Conservation (phyloP, 2,888 invertebrate species). For the Crepidodera aurea region DNA sequence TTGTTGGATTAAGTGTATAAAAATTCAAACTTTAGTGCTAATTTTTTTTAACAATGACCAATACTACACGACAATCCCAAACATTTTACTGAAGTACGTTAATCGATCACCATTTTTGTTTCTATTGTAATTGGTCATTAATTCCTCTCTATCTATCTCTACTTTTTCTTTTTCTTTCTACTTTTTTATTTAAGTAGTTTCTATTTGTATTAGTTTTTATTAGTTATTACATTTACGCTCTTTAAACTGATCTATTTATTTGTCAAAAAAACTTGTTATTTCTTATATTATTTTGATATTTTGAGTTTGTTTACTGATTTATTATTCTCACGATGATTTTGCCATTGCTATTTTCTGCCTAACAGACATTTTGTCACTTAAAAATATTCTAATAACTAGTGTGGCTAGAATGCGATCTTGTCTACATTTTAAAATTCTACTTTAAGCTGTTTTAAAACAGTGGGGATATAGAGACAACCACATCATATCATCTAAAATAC, state of each 20-base stretch:
- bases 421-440: no score
- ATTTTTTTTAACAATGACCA: conserved; percentile 36
- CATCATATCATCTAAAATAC: no score
- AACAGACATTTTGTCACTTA: conserved; percentile 42
- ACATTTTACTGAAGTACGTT: conserved; percentile 51
- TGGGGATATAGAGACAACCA: no score
- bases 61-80: conserved; percentile 45
- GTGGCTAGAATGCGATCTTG: no score
- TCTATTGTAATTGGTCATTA: conserved; percentile 28
- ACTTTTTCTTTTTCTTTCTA: conserved; percentile 4
- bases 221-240: conserved; percentile 14
- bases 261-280: not conserved
- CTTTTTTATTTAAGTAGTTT: conserved; percentile 13
- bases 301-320: conserved; percentile 47
- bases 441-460: no score
- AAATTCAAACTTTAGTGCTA: not conserved
- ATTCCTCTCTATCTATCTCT: conserved; percentile 11
- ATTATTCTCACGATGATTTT: conserved; percentile 12
- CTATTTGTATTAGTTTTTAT: conserved; percentile 6
- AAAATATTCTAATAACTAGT: no score
- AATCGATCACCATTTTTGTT: conserved; percentile 9
- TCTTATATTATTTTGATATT: conserved; percentile 21
- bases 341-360: not conserved
- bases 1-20: no score
- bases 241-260: not conserved